Evolutionary conservation across 1,140 invertebrate genomes (phyloP), one percentile per base, ranked within the genome.

Genomic region (Oppia nitens): DNA sequence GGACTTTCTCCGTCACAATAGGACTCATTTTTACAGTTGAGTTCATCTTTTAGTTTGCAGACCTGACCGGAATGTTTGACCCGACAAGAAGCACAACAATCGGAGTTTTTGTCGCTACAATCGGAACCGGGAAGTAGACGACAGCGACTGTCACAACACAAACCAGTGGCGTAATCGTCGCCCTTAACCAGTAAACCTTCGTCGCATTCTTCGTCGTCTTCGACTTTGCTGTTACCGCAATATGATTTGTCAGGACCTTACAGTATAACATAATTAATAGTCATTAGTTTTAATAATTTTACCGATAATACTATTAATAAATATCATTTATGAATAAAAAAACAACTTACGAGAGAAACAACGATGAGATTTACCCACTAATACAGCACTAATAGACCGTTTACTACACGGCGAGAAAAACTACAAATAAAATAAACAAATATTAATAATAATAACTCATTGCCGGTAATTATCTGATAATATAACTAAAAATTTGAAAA

Each of bases 121-220:
- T 85, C 81, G 21, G 87, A 87, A 28, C 84, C 83, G 68, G 83
- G 79, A 47, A 87, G 77, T 17, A 95, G 70, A 71, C 87, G 87
- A 68, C 90, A 95, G 68, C 89, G 84, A 72, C 89, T 89, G 68
- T 91, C 86, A 69, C 90, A 94, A 69, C 90, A 94, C n/a, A 92
- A n/a, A 27, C 49, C 56, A 3, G 4, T 27, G 70, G 93, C 89
- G 69, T 89, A 94, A 73, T 95, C 87, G 71, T 95, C 90, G 63
- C 90, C 87, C 21, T 87, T 86, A 72, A 93, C 90, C 0, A 94
- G 20, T 6, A 21, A 4, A 6, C 55, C 55, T 9, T 21, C 55
- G 70, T 94, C 89, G 69, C 89, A 94, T 74, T 95, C 87, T 71
- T 95, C 90, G 63, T 90, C 87, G 20, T 87, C 87, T 73, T 94